phyloP scores from a whole-genome alignment of 1,140 invertebrate genomes.

The Riptortus pedestris region DNA sequence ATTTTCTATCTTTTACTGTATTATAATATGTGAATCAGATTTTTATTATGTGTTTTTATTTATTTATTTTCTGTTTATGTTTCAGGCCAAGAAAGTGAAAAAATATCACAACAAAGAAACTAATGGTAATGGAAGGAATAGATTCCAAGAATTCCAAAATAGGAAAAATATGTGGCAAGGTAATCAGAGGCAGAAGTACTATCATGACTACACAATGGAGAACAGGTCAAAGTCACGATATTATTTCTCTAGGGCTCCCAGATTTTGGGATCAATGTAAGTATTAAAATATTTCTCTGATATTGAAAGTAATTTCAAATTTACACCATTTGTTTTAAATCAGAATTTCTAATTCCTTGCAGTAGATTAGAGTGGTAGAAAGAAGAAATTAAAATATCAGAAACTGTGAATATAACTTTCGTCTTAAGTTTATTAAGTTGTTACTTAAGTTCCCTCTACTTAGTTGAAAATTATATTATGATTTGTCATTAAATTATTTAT shows the following conservation, averaged over 20 bases:
- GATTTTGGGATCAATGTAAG: constrained; percentile 1
- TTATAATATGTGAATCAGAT: too few relatives aligned
- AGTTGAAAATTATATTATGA: neutral
- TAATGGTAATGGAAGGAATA: constrained; percentile 21
- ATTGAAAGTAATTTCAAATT: too few relatives aligned
- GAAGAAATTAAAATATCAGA: too few relatives aligned
- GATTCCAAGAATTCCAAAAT: constrained; percentile 28
- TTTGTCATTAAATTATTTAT: neutral
- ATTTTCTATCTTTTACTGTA: too few relatives aligned
- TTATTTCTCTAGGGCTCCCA: neutral
- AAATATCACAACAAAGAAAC: constrained; percentile 23
- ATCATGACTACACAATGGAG: neutral
- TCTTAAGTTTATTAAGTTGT: neutral
- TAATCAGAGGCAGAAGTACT: constrained; percentile 13
- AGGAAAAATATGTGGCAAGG: constrained; percentile 19
- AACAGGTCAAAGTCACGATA: neutral
- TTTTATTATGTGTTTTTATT: too few relatives aligned
- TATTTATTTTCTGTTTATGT: too few relatives aligned
- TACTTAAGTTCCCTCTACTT: neutral
- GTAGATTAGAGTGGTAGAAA: neutral
- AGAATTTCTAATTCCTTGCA: neutral
- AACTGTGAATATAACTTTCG: neutral
- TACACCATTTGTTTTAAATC: too few relatives aligned
- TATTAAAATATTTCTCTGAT: too few relatives aligned
- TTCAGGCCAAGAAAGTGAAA: constrained; percentile 28